These are phyloP conservation scores for Odontocolon sp. DNA, from an alignment of 2,888 invertebrate genomes.

Conservation along the genomic window DNA sequence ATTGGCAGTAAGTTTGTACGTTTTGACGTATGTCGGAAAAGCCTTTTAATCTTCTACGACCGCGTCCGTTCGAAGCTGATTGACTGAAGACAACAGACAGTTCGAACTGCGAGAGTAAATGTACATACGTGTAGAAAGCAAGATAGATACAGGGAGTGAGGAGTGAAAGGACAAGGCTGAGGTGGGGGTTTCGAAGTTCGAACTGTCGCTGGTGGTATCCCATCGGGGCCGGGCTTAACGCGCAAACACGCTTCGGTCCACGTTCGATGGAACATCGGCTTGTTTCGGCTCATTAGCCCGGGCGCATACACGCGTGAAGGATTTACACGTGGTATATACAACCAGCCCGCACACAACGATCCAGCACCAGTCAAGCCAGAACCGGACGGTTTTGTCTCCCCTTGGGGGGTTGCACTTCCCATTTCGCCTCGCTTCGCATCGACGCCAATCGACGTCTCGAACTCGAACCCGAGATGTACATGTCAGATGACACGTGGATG, in stretches of 20 bases:
- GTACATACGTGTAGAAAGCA: not conserved
- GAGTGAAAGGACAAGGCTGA: conserved; percentile 10
- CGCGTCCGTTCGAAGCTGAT: not conserved
- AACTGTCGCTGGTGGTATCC: conserved; percentile 59
- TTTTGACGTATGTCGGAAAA: too few species aligned
- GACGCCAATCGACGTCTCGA: conserved; percentile 26
- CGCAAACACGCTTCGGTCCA: conserved; percentile 66
- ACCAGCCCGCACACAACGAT: too few species aligned
- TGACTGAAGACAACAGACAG: not conserved
- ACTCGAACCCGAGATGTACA: conserved; percentile 10
- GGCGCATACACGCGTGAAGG: conserved; percentile 73
- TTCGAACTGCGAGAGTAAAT: not conserved
- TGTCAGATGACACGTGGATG: conserved; percentile 7
- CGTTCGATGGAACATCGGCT: conserved; percentile 66
- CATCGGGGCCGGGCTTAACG: conserved; percentile 66
- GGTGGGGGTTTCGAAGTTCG: conserved; percentile 43
- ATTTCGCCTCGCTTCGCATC: conserved; percentile 42
- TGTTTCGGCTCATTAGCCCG: conserved; percentile 75
- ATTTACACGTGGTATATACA: conserved; percentile 68
- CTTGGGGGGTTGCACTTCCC: conserved; percentile 19
- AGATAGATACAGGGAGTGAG: not conserved
- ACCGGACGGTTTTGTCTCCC: conserved; percentile 10
- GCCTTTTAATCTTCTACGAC: not conserved
- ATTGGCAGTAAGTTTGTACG: too few species aligned
- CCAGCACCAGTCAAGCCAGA: too few species aligned